phyloP scores from a whole-genome alignment of 2,888 invertebrate species.

The Noctua janthina region DNA sequence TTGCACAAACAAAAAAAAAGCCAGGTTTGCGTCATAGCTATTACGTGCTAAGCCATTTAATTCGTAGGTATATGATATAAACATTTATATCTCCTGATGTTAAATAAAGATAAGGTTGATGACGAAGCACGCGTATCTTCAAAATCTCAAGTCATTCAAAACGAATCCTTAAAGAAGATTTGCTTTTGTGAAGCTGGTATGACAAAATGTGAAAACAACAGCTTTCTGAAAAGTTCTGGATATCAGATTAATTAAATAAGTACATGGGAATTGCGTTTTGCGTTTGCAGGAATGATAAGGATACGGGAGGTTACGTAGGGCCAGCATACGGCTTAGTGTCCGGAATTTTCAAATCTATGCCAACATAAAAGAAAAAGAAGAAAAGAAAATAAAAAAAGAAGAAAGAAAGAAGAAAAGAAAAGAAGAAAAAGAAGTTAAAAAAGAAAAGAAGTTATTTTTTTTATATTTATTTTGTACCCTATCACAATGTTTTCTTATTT shows the following conservation, averaged over 20 bases:
- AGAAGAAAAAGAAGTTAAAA: too few relatives aligned
- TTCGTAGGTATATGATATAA: neutral
- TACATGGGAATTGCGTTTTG: neutral
- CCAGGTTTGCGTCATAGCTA: constrained; percentile 36
- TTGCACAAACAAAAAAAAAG: constrained; percentile 19
- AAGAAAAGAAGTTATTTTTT: too few relatives aligned
- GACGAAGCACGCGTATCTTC: neutral
- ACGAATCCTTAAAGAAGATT: neutral
- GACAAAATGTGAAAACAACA: neutral
- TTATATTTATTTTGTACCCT: too few relatives aligned
- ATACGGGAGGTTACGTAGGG: neutral
- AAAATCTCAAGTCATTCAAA: neutral
- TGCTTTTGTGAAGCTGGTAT: neutral
- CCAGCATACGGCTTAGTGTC: neutral
- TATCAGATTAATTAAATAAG: neutral
- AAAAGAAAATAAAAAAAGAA: too few relatives aligned
- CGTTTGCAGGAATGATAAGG: too few relatives aligned
- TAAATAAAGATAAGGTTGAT: constrained; percentile 14
- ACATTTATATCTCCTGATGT: constrained; percentile 7
- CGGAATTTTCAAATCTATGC: too few relatives aligned
- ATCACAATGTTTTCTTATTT: too few relatives aligned
- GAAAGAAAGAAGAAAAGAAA: too few relatives aligned
- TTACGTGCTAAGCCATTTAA: constrained; percentile 25
- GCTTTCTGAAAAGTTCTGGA: neutral
- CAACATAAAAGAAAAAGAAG: too few relatives aligned